Base-by-base conservation (phyloP, 2,113 vertebrate species). In the Uropsilus gracilis region DNA sequence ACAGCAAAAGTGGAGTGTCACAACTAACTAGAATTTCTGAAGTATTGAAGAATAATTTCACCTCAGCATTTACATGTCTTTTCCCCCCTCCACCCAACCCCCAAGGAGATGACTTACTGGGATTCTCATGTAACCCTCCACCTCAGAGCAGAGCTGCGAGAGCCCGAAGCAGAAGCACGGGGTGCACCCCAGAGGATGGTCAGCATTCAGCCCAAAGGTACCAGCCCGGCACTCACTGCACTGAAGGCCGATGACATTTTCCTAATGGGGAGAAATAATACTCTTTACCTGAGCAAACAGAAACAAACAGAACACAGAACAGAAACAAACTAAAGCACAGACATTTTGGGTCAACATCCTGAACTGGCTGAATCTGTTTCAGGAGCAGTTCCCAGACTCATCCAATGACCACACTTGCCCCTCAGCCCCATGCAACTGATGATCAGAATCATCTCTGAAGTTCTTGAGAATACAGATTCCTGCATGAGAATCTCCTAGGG, bases 81-180 rank as follows among this genome's bases (percentile, higher is more conserved):
- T 42, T 28, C 50, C 12, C 13, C 18, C 3, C 22, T 1, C 8
- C 2, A 46, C 20, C 30, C 2, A 8, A 18, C 12, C 64, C 63
- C 63, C 61, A 20, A 39, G 20, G 73, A 32, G 0, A 0, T 13
- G 72, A 98, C 99, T 99, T 94, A 99, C 99, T 0, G 96, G 98
- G 22, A 95, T 97, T 96, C 99, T 97, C 94, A 98, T 95, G 0
- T 99, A 97, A 1, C 98, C 99, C 89, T 99, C 98, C 17, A 97
- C 82, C 94, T 99, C 99, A 0, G 98, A 98, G 94, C 99, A 99
- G 69, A 96, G 84, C 0, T 76, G 86, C 1, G 99, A 99, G 22
- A 99, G 94, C 17, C 99, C 99, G 0, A 98, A 99, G 96, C 99
- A 99, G 98, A 99, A 99, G 94, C 99, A 99, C 0, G 95, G 98